A percentile compares a stretch with the other conserved stretches of the same genome.
Conservation (phyloP, 1,140 invertebrate species). For the Aricia agestis region DNA sequence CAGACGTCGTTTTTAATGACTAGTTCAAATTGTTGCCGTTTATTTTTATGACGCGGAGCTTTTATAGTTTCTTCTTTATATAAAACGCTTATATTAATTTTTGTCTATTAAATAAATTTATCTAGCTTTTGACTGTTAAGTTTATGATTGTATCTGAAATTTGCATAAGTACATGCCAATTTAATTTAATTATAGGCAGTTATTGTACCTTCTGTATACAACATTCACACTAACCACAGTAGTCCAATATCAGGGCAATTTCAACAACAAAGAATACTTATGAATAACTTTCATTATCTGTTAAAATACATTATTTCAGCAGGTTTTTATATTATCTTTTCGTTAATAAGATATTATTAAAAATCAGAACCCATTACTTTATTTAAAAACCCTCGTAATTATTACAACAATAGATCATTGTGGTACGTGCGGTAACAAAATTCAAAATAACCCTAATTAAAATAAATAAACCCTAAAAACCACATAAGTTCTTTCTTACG, state of each 20-base stretch:
- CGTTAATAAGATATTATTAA: conserved; percentile 7
- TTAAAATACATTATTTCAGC: not conserved
- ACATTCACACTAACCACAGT: not conserved
- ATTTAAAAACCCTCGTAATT: conserved; percentile 2
- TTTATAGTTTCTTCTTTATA: not conserved
- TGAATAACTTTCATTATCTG: not conserved
- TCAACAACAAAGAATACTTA: not conserved
- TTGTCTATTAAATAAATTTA: no score
- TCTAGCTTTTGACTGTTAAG: no score
- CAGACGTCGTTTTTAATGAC: not conserved
- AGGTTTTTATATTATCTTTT: not conserved
- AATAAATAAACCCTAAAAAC: conserved; percentile 57
- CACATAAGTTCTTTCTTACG: conserved; percentile 36
- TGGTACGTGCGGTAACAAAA: conserved; percentile 37
- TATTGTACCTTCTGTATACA: not conserved
- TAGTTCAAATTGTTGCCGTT: not conserved
- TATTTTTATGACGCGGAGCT: not conserved
- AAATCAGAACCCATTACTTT: conserved; percentile 6
- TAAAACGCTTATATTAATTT: no score
- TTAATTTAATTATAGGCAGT: not conserved
- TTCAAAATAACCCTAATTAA: conserved; percentile 47
- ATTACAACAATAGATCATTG: conserved; percentile 23
- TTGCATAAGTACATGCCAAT: no score
- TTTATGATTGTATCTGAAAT: no score
- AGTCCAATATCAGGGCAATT: not conserved